A percentile compares a stretch with the other conserved stretches of the same genome.
phyloP scores from a whole-genome alignment of 2,888 invertebrate genomes.

The Lasioglossum vierecki region DNA sequence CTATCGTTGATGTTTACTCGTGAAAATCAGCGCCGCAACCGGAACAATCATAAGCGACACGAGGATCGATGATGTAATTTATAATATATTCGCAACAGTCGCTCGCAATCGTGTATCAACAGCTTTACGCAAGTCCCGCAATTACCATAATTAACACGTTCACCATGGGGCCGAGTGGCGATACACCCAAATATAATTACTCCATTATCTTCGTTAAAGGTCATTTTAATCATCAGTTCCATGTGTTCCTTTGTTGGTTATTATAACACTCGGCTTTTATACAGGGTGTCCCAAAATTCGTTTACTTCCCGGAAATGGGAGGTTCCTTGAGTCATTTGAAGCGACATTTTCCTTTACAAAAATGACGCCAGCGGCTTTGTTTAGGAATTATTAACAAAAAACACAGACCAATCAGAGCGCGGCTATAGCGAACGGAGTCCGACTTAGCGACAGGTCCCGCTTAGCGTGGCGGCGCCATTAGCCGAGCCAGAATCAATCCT shows the following conservation, averaged over 20 bases:
- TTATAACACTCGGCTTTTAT: not conserved
- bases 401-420: too few relatives aligned
- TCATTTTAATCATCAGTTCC: not conserved
- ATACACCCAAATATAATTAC: not conserved
- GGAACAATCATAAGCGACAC: not conserved
- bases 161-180: not conserved
- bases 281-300: too few relatives aligned
- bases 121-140: not conserved
- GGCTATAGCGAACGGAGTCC: too few relatives aligned
- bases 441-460: too few relatives aligned
- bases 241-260: not conserved
- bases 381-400: too few relatives aligned
- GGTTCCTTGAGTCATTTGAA: too few relatives aligned
- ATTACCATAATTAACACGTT: constrained; percentile 6
- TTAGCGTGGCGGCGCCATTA: too few relatives aligned
- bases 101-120: not conserved
- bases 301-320: too few relatives aligned
- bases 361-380: too few relatives aligned
- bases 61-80: constrained; percentile 6
- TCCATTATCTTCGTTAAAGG: not conserved
- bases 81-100: not conserved
- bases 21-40: not conserved
- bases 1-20: not conserved
- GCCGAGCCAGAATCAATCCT: too few relatives aligned
- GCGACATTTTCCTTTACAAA: too few relatives aligned